Base-by-base conservation (phyloP, 2,888 invertebrate species). In the Rhingia campestris region DNA sequence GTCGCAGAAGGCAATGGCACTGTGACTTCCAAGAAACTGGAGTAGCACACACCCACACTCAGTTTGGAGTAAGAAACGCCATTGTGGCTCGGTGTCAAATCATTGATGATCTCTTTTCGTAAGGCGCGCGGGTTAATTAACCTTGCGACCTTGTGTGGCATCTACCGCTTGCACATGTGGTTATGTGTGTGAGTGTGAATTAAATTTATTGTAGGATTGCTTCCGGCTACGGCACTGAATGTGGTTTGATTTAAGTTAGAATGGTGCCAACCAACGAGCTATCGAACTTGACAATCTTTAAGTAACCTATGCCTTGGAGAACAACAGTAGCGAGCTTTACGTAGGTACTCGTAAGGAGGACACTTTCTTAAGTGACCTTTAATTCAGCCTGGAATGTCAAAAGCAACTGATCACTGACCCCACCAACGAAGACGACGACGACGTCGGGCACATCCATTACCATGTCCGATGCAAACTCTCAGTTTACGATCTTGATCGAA, bases 41-140 rank as follows among this genome's bases (percentile, higher is more conserved):
- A 80, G 80, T 80, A 84, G 53, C 79, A 84, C 74, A 72, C 70
- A 69, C 76, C 61, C 37, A 63, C 70, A 80, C 73, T 66, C 73
- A 33, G 54, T 41, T 63, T 64, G 67, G 53, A 63, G 58, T 45
- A 45, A 22, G 59, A 59, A 53, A 59, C 35, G 51, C 67, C 72
- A 72, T 69, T 74, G 69, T 81, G 58, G 51, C 45, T 35, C 47
- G 84, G 84, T 84, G 84, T 84, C 79, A 84, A 84, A 84, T 84
- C 84, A 75, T 64, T 69, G 84, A 84, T 84, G 80, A 84, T 84
- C 84, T 84, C 77, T 66, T 75, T 80, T 80, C 80, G 59, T 66
- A 74, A 75, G 80, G 84, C 74, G 63, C 72, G 67, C 80, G 84
- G 79, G 75, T 80, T 84, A 84, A 84, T 84, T 84, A 84, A 84